Percentiles rank a stretch among this genome's conserved stretches.
These are phyloP conservation scores for Sphaeridia pumilis DNA, from an alignment of 2,888 invertebrate genomes.

Conservation along the genomic window DNA sequence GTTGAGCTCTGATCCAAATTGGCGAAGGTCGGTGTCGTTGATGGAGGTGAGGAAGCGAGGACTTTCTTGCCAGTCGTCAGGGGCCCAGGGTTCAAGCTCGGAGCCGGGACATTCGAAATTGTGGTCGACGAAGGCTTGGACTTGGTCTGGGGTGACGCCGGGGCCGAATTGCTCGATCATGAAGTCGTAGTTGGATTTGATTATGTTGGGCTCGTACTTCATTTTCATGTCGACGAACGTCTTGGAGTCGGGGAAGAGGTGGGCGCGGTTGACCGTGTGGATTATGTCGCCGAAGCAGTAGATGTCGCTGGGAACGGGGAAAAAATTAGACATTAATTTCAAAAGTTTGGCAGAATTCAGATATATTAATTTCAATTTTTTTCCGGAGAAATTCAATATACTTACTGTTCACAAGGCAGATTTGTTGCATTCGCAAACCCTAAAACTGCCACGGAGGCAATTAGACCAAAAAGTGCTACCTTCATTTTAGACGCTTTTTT, in stretches of 20 bases:
- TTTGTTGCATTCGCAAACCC: background rate
- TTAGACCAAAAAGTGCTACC: background rate
- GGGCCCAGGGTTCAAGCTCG: conserved; percentile 42
- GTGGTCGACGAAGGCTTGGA: conserved; percentile 22
- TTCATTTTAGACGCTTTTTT: background rate
- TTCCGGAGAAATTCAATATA: background rate
- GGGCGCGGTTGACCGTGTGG: conserved; percentile 69
- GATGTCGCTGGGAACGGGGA: conserved; percentile 50
- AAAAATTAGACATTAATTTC: background rate
- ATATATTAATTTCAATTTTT: background rate
- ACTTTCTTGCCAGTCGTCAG: conserved; percentile 60
- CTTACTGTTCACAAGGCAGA: conserved; percentile 13
- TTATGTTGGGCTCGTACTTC: conserved; percentile 48
- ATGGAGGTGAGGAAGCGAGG: conserved; percentile 62
- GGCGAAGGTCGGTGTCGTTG: conserved; percentile 53
- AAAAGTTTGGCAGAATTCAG: background rate
- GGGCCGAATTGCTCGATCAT: conserved; percentile 46
- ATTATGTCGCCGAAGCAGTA: conserved; percentile 67
- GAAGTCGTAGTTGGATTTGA: conserved; percentile 47
- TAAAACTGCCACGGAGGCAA: background rate
- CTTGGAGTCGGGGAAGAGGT: conserved; percentile 65
- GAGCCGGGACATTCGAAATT: conserved; percentile 25
- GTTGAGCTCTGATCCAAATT: conserved; percentile 55
- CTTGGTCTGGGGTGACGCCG: conserved; percentile 33
- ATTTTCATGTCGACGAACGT: conserved; percentile 67